These are phyloP conservation scores for Mormyrus iriodes DNA, from an alignment of 2,113 vertebrate genomes.

Conservation along the genomic window DNA sequence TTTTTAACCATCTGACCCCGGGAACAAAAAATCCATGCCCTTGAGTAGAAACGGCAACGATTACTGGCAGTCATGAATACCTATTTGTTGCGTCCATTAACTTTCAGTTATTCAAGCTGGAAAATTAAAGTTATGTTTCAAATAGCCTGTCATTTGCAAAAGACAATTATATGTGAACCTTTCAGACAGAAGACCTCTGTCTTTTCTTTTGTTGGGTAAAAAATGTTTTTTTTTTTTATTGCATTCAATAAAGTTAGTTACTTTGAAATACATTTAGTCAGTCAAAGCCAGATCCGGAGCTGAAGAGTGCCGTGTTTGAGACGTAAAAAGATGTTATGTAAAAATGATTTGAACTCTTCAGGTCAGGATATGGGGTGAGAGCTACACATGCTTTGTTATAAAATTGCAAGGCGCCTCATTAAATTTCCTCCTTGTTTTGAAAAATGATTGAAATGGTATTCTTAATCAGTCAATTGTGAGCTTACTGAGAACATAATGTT, in stretches of 20 bases:
- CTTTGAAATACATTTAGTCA: constrained; percentile 11
- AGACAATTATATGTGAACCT: constrained; percentile 38
- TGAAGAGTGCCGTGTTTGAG: not conserved
- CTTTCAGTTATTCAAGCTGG: constrained; percentile 37
- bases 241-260: not conserved
- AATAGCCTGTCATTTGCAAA: constrained; percentile 40
- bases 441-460: not conserved
- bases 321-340: not conserved
- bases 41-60: constrained; percentile 43
- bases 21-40: constrained; percentile 18
- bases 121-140: constrained; percentile 32
- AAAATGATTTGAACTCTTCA: not conserved
- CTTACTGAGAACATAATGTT: not conserved
- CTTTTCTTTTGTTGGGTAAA: not conserved
- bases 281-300: not conserved
- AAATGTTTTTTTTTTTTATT: not conserved
- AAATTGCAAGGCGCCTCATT: not conserved
- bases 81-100: constrained; percentile 43
- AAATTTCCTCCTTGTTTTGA: not conserved
- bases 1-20: constrained; percentile 59
- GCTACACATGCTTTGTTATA: not conserved
- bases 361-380: not conserved
- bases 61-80: constrained; percentile 53
- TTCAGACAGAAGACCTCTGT: constrained; percentile 27
- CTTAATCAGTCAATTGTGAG: not conserved